Conservation (phyloP, 2,888 invertebrate species). For the Oconnorella tubifera region DNA sequence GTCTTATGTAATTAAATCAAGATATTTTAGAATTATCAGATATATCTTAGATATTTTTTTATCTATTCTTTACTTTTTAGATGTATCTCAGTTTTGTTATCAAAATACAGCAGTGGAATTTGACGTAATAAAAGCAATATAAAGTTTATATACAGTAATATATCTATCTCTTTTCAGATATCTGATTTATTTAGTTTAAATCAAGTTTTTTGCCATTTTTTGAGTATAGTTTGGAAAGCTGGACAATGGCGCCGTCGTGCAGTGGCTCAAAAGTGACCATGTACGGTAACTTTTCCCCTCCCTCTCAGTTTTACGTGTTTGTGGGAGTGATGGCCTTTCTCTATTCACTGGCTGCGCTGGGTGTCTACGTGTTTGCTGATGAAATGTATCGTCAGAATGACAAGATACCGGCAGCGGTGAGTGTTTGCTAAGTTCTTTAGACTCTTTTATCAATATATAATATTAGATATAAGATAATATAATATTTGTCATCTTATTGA, state of each 20-base stretch:
- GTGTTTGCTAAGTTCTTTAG: constrained; percentile 38
- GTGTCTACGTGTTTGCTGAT: constrained; percentile 58
- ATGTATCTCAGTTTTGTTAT: too few species aligned
- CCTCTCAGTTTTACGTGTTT: constrained; percentile 67
- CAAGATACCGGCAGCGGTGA: constrained; percentile 61
- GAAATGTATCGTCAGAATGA: constrained; percentile 52
- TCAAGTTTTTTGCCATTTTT: background rate
- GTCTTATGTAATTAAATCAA: too few species aligned
- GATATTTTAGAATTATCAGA: too few species aligned
- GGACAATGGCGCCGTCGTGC: too few species aligned
- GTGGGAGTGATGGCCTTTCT: constrained; percentile 69
- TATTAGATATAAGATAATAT: background rate
- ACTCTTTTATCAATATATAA: background rate
- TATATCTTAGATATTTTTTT: too few species aligned
- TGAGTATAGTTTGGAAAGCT: background rate
- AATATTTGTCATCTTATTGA: constrained; percentile 1
- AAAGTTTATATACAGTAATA: background rate
- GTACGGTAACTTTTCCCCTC: constrained; percentile 20
- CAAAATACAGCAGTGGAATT: too few species aligned
- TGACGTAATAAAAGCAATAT: background rate
- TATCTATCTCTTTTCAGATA: background rate
- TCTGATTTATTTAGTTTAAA: background rate
- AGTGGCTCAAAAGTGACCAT: too few species aligned
- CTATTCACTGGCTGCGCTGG: constrained; percentile 58
- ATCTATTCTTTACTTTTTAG: too few species aligned